These are phyloP conservation scores for Hipposideros larvatus DNA, from an alignment of 2,797 vertebrate species.

Conservation along the genomic window DNA sequence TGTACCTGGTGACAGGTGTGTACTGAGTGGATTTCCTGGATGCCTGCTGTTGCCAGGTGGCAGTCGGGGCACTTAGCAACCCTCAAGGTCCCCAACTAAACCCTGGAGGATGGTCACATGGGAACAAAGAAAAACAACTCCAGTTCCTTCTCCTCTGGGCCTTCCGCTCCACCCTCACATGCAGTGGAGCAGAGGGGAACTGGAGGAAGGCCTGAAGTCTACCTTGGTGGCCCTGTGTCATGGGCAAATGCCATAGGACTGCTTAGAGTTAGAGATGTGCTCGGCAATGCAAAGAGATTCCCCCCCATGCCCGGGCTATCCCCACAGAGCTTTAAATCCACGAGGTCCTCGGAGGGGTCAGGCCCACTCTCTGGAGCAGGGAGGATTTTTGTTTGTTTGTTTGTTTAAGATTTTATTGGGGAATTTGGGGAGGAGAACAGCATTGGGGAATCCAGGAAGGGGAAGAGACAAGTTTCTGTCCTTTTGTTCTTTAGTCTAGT, in stretches of 20 bases:
- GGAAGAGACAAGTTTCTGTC: no score
- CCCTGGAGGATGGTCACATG: background rate
- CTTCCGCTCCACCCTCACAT: background rate
- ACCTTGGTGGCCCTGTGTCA: accelerated
- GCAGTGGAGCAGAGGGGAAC: background rate
- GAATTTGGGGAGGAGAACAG: no score
- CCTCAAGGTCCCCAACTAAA: conserved; percentile 61
- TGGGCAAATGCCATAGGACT: background rate
- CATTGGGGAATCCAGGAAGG: no score
- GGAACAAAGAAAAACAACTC: conserved; percentile 38
- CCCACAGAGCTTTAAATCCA: background rate
- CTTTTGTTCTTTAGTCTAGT: no score
- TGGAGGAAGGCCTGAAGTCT: background rate
- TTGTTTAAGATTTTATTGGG: no score
- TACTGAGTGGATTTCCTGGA: background rate
- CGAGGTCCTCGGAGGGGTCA: background rate
- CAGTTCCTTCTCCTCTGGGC: background rate
- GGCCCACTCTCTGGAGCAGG: background rate
- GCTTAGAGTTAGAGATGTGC: no score
- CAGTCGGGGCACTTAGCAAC: conserved; percentile 36
- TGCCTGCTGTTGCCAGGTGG: conserved; percentile 35
- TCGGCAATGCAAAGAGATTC: background rate
- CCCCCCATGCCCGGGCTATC: accelerated
- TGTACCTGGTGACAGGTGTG: background rate
- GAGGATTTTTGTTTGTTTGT: no score